Base-by-base conservation (phyloP, 2,888 invertebrate genomes). In the Chloroclysta siterata region DNA sequence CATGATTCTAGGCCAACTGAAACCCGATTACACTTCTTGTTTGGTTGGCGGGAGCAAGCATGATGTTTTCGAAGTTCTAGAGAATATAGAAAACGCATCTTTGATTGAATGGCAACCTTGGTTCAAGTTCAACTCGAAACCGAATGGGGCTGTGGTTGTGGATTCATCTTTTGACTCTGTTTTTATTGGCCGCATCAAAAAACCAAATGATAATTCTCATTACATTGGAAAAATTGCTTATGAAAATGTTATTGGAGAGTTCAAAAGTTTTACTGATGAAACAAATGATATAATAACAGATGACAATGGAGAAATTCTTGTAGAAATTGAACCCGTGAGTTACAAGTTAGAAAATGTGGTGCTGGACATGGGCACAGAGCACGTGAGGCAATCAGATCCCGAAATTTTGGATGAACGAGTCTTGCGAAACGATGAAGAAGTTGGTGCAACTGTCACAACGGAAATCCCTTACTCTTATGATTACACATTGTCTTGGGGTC, bases 401-500 rank as follows among this genome's bases (percentile, higher is more conserved):
- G 91, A 93, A 63, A 87, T 94, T 53, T 87, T 95, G 71, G 94
- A 93, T 73, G 93, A 94, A 79, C 77, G 89, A 33, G 77, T 85
- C 59, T 78, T 95, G 57, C 87, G 86, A 63, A 95, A 95, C 72
- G 91, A 89, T 15, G 94, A 89, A n/a, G 93, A 93, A 0, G 89
- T 89, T 55, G 93, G 94, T 47, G 95, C 93, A 48, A 94, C 94
- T 10, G 95, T 96, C 50, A 96, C 96, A 67, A 95, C 96, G 39
- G 96, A 96, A 58, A 94, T 97, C 68, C 94, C 94, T 69, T 97
- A 96, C 81, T 94, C 94, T 29, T 96, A 95, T 74, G 94, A 94
- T 70, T 95, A 96, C 75, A 94, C 94, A 15, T 91, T 96, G 66
- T 96, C 96, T 79, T 97, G 97, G 97, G 97, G 97, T 14, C 96